Conservation (phyloP, 2,888 invertebrate species). For the Litoditis marina region DNA sequence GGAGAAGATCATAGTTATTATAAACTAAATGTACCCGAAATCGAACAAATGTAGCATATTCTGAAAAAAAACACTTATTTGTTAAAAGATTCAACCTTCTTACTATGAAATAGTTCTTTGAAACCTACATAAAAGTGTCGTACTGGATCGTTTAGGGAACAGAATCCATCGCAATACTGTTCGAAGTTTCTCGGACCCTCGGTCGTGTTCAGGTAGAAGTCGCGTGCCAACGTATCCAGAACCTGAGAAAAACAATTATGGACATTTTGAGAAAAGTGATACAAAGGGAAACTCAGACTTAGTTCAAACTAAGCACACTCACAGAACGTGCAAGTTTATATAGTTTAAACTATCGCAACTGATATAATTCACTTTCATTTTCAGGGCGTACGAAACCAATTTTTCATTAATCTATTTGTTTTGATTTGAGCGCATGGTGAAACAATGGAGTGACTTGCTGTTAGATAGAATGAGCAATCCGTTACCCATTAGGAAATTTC, state of each 20-base stretch:
- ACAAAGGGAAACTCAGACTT: too few species aligned
- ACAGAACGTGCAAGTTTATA: too few species aligned
- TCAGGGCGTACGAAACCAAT: too few species aligned
- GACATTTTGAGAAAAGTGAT: not conserved
- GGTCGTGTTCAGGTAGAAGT: constrained; percentile 41
- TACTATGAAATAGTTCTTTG: not conserved
- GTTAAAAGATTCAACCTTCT: not conserved
- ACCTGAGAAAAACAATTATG: constrained; percentile 29
- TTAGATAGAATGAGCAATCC: too few species aligned
- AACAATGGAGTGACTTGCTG: too few species aligned
- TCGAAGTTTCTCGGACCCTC: constrained; percentile 41
- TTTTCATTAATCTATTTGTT: too few species aligned
- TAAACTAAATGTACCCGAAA: constrained; percentile 2
- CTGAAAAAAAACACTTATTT: not conserved
- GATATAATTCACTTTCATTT: too few species aligned
- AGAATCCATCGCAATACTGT: constrained; percentile 57
- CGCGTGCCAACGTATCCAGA: constrained; percentile 47
- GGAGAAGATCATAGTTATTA: not conserved
- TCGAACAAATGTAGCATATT: too few species aligned
- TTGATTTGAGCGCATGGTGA: too few species aligned
- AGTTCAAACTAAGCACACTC: too few species aligned
- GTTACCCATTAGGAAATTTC: too few species aligned
- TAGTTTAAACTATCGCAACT: too few species aligned
- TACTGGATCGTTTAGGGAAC: constrained; percentile 58
- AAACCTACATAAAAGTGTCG: constrained; percentile 54